Conservation (phyloP, 2,113 vertebrate genomes). For the Chaetodon trifascialis region DNA sequence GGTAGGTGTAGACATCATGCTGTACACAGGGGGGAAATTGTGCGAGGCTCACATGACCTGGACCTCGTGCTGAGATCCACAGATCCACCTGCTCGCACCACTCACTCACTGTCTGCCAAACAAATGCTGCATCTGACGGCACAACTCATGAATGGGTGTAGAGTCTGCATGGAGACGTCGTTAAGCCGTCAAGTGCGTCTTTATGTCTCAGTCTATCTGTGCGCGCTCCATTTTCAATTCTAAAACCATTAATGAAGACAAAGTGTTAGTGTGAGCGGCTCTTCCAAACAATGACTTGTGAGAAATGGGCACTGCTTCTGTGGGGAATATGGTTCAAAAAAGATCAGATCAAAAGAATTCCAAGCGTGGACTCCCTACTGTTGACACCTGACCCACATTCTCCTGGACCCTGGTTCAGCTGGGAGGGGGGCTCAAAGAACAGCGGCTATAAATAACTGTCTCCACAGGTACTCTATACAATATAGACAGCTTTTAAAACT, state of each 20-base stretch:
- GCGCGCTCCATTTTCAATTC: not conserved
- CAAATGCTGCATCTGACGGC: conserved; percentile 16
- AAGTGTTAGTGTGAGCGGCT: conserved; percentile 21
- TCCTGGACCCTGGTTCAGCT: conserved; percentile 67
- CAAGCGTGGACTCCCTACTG: conserved; percentile 69
- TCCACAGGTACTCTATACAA: conserved; percentile 74
- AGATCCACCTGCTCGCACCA: conserved; percentile 65
- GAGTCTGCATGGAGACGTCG: conserved; percentile 22
- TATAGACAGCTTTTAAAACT: conserved; percentile 53
- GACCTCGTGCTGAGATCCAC: conserved; percentile 45
- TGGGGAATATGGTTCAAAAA: conserved; percentile 44
- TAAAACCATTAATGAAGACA: conserved; percentile 30
- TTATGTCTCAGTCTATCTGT: not conserved
- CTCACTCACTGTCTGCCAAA: conserved; percentile 60
- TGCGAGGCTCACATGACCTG: conserved; percentile 60
- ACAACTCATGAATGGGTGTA: conserved; percentile 33
- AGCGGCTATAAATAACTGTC: conserved; percentile 74
- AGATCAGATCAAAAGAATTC: conserved; percentile 79
- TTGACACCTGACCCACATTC: conserved; percentile 79
- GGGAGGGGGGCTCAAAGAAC: conserved; percentile 61
- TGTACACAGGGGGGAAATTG: conserved; percentile 79
- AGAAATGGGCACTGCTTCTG: conserved; percentile 18
- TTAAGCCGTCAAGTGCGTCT: conserved; percentile 18
- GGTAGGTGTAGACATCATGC: conserved; percentile 56
- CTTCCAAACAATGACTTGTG: conserved; percentile 8